Evolutionary conservation across 1,140 invertebrate genomes (phyloP), one percentile per base, ranked within the genome.

Genomic region (Ceratoteleas bidentatus): DNA sequence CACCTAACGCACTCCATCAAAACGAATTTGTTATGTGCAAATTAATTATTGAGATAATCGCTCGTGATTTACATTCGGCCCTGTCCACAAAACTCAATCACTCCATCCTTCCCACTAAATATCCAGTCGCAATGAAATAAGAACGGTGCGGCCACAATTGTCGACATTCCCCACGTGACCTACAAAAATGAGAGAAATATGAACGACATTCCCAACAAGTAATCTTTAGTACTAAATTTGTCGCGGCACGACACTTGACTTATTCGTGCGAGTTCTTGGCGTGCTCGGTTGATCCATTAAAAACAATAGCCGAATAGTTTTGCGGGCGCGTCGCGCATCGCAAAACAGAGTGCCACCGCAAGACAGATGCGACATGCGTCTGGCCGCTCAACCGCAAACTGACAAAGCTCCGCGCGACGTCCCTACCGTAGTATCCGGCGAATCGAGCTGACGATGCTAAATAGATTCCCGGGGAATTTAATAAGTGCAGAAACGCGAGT

Each of bases 351-450:
- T 32, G 43, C 3, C 9, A 24, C 0, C 76, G 76, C 77, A 88
- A 88, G 87, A 90, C 85, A 65, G 84, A 89, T 90, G 86, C 83
- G 86, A 89, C 81, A 75, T 85, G 85, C 84, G 85, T 80, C 82
- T 86, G 65, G 81, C 72, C 82, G 86, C 75, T 87, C 84, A 87
- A 83, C 87, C 86, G 86, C 88, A 60, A 86, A 85, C 87, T 87
- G 87, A 88, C 88, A 87, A 89, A 89, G 85, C 84, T 81, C 78
- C 82, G 80, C 73, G 80, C 79, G 75, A 68, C 73, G 40, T 70
- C 79, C 76, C 79, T 52, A 68, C 64, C 40, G 24, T 60, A 68
- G 24, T 65, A 65, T 43, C 74, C 80, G 66, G 57, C 82, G 78
- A 83, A 81, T 79, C 83, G 77, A 76, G 66, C 77, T 70, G 66